A percentile compares a stretch with the other conserved stretches of the same genome.
phyloP scores from a whole-genome alignment of 2,888 invertebrate genomes.

The Lydus trimaculatus region DNA sequence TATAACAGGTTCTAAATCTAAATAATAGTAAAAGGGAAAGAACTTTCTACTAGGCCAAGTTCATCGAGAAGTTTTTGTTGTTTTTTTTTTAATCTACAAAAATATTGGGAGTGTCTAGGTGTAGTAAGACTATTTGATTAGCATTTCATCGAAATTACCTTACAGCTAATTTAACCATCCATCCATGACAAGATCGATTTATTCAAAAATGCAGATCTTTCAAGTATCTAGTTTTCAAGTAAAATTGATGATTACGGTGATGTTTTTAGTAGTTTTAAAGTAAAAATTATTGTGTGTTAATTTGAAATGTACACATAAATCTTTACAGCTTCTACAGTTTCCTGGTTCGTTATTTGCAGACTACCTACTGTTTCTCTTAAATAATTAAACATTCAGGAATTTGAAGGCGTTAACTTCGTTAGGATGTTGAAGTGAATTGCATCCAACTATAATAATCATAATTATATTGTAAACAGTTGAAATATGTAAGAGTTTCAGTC shows the following conservation, averaged over 20 bases:
- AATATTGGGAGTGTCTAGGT: conserved; percentile 25
- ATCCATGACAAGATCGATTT: conserved; percentile 22
- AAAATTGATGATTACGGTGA: not conserved
- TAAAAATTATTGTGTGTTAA: not conserved
- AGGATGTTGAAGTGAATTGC: not conserved
- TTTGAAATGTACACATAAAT: not conserved
- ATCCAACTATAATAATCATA: not conserved
- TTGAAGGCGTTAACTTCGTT: not conserved
- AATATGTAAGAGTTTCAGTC: not conserved
- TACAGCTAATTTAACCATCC: conserved; percentile 18
- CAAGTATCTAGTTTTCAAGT: not conserved
- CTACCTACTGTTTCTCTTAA: not conserved
- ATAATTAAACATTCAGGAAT: conserved; percentile 7
- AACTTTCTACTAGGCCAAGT: conserved; percentile 45
- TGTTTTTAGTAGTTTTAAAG: not conserved
- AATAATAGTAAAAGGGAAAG: conserved; percentile 35
- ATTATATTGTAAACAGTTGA: conserved; percentile 5
- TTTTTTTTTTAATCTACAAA: not conserved
- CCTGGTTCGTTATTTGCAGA: not conserved
- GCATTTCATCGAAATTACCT: conserved; percentile 24
- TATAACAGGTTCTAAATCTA: conserved; percentile 24
- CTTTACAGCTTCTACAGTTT: not conserved
- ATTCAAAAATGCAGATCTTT: not conserved
- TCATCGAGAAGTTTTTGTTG: conserved; percentile 20
- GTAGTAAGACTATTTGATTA: conserved; percentile 10